A percentile compares a stretch with the other conserved stretches of the same genome.
phyloP scores from a whole-genome alignment of 2,113 vertebrate genomes.

The Pipa parva region DNA sequence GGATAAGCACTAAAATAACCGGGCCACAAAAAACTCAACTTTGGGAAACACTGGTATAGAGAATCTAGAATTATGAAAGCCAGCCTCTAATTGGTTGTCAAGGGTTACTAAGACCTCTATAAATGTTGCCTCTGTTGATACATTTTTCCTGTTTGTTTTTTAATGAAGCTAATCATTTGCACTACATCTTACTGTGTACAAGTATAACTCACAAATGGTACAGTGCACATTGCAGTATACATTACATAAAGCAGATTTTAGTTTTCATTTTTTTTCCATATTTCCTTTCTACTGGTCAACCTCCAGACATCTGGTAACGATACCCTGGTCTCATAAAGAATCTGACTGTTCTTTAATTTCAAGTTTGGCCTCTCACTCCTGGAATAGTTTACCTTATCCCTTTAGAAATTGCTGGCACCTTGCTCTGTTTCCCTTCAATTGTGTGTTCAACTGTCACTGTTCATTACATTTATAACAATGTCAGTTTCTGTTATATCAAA shows the following conservation, averaged over 20 bases:
- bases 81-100: too few species aligned
- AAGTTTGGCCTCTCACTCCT: slow-evolving; percentile 23
- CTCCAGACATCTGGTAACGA: slow-evolving; percentile 39
- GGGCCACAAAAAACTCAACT: too few species aligned
- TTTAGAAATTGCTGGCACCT: slow-evolving; percentile 27
- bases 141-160: too few species aligned
- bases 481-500: slow-evolving; percentile 9
- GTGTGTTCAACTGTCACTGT: slow-evolving; percentile 37
- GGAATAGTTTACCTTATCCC: slow-evolving; percentile 37
- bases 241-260: neutral
- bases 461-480: slow-evolving; percentile 29
- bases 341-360: slow-evolving; percentile 30
- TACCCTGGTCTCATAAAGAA: slow-evolving; percentile 28
- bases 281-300: slow-evolving; percentile 20
- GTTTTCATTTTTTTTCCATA: neutral
- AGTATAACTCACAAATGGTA: too few species aligned
- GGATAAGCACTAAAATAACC: too few species aligned
- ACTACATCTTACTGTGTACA: too few species aligned
- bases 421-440: slow-evolving; percentile 33
- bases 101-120: too few species aligned
- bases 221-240: neutral
- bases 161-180: too few species aligned
- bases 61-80: too few species aligned
- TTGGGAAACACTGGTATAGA: too few species aligned
- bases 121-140: too few species aligned